Base-by-base conservation (phyloP, 2,113 vertebrate species). In the Furnarius figulus region DNA sequence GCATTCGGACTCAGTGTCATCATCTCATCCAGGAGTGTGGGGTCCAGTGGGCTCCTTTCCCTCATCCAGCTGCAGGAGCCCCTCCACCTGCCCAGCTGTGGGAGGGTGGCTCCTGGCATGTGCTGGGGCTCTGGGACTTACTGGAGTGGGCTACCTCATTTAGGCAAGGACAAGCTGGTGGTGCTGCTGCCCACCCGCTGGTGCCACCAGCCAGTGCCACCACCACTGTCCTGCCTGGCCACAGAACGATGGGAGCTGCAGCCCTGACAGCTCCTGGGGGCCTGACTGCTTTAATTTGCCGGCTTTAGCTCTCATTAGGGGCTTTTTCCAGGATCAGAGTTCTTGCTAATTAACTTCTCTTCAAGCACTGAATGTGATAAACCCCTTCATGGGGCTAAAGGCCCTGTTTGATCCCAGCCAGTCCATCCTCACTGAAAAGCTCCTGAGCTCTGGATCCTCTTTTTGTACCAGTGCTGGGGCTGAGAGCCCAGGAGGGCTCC, bases 341-440 rank as follows among this genome's bases (percentile, higher is more conserved):
- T 78, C 63, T 75, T 59, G 24, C 81, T 97, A 91, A 91, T 92
- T 92, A 84, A 83, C 80, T 76, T 71, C 59, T 90, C 77, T 84
- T 46, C 0, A 2, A 33, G 65, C 5, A 21, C 10, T 53, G 90
- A 70, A 81, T 28, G 17, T 0, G 15, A 87, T 94, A 61, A 90
- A 87, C 44, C 67, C 78, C 47, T 94, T 89, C 75, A 37, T 1
- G 0, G 30, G 50, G 75, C 93, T 93, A 44, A 93, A 90, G 65
- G 91, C 68, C 76, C 40, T 74, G 50, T 86, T 66, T 87, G 88
- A 87, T 92, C 91, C 89, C 44, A 44, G 76, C 39, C 59, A 3
- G 1, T 63, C 72, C 76, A 56, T 52, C 55, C 37, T 40, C 27
- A 50, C 4, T 58, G 73, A 56, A 89, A 89, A 92, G 40, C 3